phyloP scores from a whole-genome alignment of 1,140 invertebrate genomes.

The Antheraea pernyi region DNA sequence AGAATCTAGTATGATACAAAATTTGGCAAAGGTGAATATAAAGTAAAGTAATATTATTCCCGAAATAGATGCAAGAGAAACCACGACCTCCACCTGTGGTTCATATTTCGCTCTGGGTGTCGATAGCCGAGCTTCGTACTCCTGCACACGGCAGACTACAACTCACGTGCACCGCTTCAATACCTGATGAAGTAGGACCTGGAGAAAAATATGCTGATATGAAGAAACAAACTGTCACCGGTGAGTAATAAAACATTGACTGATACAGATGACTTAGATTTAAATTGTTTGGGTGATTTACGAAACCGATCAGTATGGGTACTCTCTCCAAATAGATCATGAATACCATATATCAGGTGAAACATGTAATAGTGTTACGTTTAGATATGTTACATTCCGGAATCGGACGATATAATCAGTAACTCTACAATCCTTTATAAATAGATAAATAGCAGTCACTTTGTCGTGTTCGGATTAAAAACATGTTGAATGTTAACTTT shows the following conservation, averaged over 20 bases:
- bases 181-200: slow-evolving; percentile 79
- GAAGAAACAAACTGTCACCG: slow-evolving; percentile 76
- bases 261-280: no score
- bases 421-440: no score
- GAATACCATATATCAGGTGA: no score
- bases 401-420: no score
- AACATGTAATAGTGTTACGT: no score
- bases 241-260: slow-evolving; percentile 36
- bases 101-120: slow-evolving; percentile 65
- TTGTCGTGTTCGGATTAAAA: no score
- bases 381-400: no score
- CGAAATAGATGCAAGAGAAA: slow-evolving; percentile 53
- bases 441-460: no score
- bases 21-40: background rate
- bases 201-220: slow-evolving; percentile 69
- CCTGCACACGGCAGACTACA: slow-evolving; percentile 81
- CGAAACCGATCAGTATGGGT: no score
- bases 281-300: no score
- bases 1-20: background rate
- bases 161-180: slow-evolving; percentile 83
- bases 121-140: slow-evolving; percentile 81
- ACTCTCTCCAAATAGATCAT: no score
- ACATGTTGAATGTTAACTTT: no score
- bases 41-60: background rate
- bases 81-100: slow-evolving; percentile 44